A percentile compares a stretch with the other conserved stretches of the same genome.
Conservation (phyloP, 1,140 invertebrate species). For the Habropoda laboriosa region DNA sequence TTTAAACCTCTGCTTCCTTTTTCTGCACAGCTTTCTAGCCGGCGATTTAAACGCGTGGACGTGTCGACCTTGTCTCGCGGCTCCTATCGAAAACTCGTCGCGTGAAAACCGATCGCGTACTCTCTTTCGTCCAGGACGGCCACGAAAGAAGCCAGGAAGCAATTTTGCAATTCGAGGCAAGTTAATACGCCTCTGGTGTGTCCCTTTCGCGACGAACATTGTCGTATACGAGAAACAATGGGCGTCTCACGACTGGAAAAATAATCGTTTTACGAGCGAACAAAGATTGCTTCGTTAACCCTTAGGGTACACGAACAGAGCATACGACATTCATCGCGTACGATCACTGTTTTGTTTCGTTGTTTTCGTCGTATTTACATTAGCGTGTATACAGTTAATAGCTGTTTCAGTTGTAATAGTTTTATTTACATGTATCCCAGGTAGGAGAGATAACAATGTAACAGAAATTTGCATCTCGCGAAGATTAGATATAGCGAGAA, state of each 20-base stretch:
- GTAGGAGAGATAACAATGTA: too few species aligned
- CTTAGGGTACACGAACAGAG: too few species aligned
- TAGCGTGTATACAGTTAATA: too few species aligned
- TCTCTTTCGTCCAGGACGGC: not conserved
- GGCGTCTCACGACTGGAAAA: slow-evolving; percentile 8
- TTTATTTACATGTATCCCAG: too few species aligned
- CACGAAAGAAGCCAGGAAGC: not conserved
- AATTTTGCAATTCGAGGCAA: slow-evolving; percentile 14
- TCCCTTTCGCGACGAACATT: not conserved
- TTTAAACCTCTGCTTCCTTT: slow-evolving; percentile 3
- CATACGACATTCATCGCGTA: too few species aligned
- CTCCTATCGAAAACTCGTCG: too few species aligned
- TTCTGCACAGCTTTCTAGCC: not conserved
- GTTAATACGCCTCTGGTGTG: not conserved
- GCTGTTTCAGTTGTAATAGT: too few species aligned
- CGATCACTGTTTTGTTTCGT: too few species aligned
- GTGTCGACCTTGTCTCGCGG: not conserved
- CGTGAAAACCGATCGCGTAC: slow-evolving; percentile 7
- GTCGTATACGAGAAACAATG: slow-evolving; percentile 23
- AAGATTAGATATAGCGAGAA: too few species aligned
- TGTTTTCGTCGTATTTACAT: too few species aligned
- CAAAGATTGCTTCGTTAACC: slow-evolving; percentile 32
- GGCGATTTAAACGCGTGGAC: not conserved
- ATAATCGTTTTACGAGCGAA: slow-evolving; percentile 34
- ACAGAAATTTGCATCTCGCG: too few species aligned